Percentiles rank a stretch among this genome's conserved stretches.
Conservation (phyloP, 2,797 vertebrate genomes). For the Sardinella longiceps region DNA sequence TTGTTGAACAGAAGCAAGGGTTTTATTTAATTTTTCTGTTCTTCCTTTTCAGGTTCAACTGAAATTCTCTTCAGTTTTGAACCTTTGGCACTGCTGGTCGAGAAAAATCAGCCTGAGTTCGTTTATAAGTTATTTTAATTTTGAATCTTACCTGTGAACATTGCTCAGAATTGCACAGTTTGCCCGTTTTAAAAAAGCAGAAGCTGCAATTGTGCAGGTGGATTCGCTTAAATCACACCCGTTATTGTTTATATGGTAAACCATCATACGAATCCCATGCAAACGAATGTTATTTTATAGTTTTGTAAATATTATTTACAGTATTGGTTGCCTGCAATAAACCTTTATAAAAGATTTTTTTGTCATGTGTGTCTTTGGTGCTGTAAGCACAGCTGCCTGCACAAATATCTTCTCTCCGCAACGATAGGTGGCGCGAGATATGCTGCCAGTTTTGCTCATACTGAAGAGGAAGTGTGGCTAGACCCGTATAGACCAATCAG, state of each 20-base stretch:
- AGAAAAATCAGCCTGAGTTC: slow-evolving; percentile 13
- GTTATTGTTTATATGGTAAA: slow-evolving; percentile 49
- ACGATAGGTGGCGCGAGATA: background rate
- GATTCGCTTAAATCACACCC: slow-evolving; percentile 16
- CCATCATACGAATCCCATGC: slow-evolving; percentile 54
- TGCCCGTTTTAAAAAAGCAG: slow-evolving; percentile 1
- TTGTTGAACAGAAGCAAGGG: background rate
- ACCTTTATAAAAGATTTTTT: slow-evolving; percentile 70
- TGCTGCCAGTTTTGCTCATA: no score
- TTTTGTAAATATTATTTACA: slow-evolving; percentile 80
- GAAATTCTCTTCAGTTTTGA: slow-evolving; percentile 44
- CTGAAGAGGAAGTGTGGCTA: background rate
- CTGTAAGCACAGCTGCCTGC: background rate
- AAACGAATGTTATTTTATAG: slow-evolving; percentile 73
- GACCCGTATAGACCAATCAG: background rate
- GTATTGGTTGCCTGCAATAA: slow-evolving; percentile 81
- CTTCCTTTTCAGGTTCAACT: slow-evolving; percentile 36
- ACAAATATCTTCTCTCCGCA: background rate
- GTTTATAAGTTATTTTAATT: slow-evolving; percentile 24
- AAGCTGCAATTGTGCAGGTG: background rate
- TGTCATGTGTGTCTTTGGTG: no score
- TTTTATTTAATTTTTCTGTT: slow-evolving; percentile 28
- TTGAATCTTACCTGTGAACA: slow-evolving; percentile 10
- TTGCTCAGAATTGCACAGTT: slow-evolving; percentile 17
- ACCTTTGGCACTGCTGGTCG: slow-evolving; percentile 24